Evolutionary conservation across 2,797 vertebrate genomes (phyloP).

Genomic region (Lepus townsendii): DNA sequence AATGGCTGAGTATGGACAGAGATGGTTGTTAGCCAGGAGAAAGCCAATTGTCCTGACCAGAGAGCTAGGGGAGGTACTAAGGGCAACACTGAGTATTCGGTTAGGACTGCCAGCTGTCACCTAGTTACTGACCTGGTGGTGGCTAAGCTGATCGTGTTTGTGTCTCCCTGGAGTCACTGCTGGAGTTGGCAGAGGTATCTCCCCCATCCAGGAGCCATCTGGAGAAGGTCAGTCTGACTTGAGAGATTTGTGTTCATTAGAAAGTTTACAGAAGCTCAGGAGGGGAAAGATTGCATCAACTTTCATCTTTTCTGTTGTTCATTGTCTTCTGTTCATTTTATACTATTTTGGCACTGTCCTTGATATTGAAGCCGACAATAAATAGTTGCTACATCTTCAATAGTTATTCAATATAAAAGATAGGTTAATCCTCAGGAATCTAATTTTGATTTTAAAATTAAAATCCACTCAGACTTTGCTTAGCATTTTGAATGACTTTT

Average conservation of each 20-base stretch:
- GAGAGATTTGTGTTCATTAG: constrained; percentile 75
- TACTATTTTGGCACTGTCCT: constrained; percentile 21
- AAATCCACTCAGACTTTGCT: not conserved
- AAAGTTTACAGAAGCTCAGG: constrained; percentile 63
- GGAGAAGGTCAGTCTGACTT: constrained; percentile 66
- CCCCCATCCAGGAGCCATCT: constrained; percentile 50
- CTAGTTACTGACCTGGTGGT: not conserved
- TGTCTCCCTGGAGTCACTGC: constrained; percentile 10
- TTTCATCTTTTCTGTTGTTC: constrained; percentile 31
- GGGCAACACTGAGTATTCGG: not conserved
- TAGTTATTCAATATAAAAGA: constrained; percentile 54
- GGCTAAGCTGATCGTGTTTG: not conserved
- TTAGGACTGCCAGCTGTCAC: constrained; percentile 60
- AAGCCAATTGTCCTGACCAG: not conserved
- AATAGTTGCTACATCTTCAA: constrained; percentile 12
- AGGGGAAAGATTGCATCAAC: not conserved
- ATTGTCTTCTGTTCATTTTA: constrained; percentile 56
- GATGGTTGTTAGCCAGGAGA: constrained; percentile 12
- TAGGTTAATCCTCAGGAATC: constrained; percentile 50
- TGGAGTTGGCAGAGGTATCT: accelerated
- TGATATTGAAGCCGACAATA: constrained; percentile 64
- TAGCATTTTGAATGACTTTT: constrained; percentile 49
- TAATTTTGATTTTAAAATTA: constrained; percentile 62
- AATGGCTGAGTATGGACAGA: not conserved
- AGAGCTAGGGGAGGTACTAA: not conserved